phyloP scores from a whole-genome alignment of 2,797 vertebrate species.

The Phaenicophaeus curvirostris region DNA sequence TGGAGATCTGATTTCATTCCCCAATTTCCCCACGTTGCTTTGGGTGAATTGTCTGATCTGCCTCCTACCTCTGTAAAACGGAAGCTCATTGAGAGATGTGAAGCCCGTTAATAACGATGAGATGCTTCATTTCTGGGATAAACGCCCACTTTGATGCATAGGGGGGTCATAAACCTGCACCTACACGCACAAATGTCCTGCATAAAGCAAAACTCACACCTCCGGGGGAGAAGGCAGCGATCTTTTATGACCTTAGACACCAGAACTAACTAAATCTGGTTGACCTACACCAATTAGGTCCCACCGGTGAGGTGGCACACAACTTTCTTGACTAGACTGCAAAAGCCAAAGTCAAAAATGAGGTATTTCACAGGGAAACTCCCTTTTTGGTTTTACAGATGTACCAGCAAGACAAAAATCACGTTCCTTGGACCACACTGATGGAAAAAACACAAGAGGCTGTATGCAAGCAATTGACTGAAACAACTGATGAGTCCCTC shows the following conservation, averaged over 20 bases:
- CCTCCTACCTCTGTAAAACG: background rate
- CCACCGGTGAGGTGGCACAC: background rate
- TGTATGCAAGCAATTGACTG: rapidly evolving
- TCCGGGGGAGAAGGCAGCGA: background rate
- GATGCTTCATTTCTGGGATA: background rate
- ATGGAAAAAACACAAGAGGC: background rate
- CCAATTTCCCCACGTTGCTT: rapidly evolving
- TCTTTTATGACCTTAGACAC: background rate
- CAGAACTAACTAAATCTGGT: background rate
- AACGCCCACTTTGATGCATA: background rate
- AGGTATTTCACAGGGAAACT: background rate
- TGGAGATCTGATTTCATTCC: background rate
- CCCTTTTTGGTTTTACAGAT: background rate
- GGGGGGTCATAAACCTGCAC: background rate
- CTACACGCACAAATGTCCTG: rapidly evolving
- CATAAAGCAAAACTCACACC: background rate
- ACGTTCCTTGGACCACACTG: rapidly evolving
- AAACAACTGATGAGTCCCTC: background rate
- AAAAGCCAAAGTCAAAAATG: background rate
- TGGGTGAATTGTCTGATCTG: background rate
- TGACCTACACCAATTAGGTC: background rate
- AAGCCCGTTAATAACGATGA: background rate
- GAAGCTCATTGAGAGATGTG: background rate
- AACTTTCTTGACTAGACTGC: background rate
- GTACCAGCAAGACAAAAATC: background rate